phyloP scores from a whole-genome alignment of 2,113 vertebrate genomes.

The Alaudala cheleensis region DNA sequence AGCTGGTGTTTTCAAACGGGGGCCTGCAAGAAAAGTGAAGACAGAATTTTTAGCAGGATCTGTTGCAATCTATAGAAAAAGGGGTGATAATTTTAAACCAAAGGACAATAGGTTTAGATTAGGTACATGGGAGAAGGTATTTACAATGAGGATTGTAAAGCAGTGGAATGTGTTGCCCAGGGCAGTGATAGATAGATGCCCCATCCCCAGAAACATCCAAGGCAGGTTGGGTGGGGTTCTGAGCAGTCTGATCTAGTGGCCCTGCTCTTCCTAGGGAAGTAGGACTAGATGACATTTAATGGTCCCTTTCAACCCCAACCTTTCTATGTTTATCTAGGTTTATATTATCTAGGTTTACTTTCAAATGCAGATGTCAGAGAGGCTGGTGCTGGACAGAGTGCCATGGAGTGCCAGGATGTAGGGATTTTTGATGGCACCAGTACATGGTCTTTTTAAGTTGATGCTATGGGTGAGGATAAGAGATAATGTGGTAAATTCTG shows the following conservation, averaged over 20 bases:
- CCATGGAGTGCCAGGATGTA: rapidly evolving
- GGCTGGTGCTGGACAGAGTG: background rate
- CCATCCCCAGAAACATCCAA: background rate
- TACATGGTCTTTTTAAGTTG: background rate
- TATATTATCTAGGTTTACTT: background rate
- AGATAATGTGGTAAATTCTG: background rate
- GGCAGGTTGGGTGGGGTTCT: background rate
- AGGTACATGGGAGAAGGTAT: background rate
- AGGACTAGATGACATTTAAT: background rate
- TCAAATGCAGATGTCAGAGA: background rate
- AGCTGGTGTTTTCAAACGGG: background rate
- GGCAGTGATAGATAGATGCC: background rate
- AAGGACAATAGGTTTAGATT: background rate
- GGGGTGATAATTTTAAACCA: background rate
- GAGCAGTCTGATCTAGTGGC: background rate
- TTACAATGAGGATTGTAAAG: background rate
- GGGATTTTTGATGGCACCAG: background rate
- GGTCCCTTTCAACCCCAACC: background rate
- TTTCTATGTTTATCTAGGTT: background rate
- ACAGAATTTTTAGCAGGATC: background rate
- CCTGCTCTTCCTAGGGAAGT: too few species aligned
- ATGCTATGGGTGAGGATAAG: background rate
- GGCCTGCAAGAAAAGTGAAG: background rate
- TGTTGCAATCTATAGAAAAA: background rate
- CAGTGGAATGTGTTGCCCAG: background rate